Conservation (phyloP, 2,797 vertebrate species). For the Enteromius anoplus region DNA sequence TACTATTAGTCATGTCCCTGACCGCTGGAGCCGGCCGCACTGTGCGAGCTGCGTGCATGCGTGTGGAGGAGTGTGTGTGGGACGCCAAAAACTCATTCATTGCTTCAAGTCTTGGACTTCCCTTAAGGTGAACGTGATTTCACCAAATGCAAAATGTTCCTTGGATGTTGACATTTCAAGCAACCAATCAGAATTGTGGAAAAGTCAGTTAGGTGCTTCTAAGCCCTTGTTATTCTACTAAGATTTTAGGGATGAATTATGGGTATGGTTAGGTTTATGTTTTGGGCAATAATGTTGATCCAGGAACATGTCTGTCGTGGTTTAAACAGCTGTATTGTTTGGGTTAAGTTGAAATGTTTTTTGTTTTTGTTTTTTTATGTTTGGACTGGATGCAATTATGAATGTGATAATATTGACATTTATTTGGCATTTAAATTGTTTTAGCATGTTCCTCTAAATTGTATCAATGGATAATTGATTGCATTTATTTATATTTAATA, state of each 20-base stretch:
- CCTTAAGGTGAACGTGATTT: not conserved
- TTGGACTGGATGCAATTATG: not conserved
- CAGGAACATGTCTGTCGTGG: not conserved
- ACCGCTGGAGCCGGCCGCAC: conserved; percentile 40
- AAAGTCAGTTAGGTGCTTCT: not conserved
- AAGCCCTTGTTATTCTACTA: not conserved
- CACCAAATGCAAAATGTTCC: not conserved
- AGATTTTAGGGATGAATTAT: not conserved
- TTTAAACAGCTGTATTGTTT: not conserved
- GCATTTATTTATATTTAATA: not conserved
- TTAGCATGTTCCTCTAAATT: not conserved
- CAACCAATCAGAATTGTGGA: not conserved
- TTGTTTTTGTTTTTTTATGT: not conserved
- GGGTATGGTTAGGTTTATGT: not conserved
- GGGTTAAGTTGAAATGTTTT: not conserved
- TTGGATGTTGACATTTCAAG: not conserved
- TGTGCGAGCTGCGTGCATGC: conserved; percentile 36
- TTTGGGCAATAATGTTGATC: not conserved
- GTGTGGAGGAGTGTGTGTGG: conserved; percentile 46
- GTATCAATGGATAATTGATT: not conserved
- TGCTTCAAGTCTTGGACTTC: not conserved
- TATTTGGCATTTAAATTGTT: not conserved
- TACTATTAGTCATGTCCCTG: conserved; percentile 72
- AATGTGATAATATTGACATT: not conserved
- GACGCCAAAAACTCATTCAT: conserved; percentile 20